Base-by-base conservation (phyloP, 2,113 vertebrate species). In the Acanthochromis polyacanthus region DNA sequence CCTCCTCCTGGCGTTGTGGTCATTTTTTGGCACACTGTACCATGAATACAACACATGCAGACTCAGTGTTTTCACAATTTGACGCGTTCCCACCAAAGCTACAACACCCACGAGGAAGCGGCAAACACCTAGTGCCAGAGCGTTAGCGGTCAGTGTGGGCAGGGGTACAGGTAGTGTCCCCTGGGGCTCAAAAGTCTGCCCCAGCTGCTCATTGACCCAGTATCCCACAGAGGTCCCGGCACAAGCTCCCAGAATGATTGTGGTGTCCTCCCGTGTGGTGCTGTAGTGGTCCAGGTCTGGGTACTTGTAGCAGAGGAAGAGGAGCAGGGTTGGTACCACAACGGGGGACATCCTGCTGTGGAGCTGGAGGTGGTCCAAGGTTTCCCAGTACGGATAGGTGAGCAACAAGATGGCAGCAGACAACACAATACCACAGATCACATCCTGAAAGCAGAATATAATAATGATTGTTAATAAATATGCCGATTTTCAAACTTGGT, bases 221-320 rank as follows among this genome's bases (percentile, higher is more conserved):
- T 96, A 96, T 0, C 97, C 98, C 11, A 96, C 79, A 0, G 93
- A 96, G 32, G 94, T 93, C 10, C 98, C 98, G 0, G 96, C 95
- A 9, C 93, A 92, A 0, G 70, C 93, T 11, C 96, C 96, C 12
- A 99, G 69, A 10, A 99, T 95, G 19, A 95, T 98, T 32, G 96
- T 97, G 32, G 98, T 99, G 84, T 99, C 98, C 0, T 93, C 98
- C 46, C 98, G 84, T 1, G 97, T 98, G 3, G 97, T 96, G 93
- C 94, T 98, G 92, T 98, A 98, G 48, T 94, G 94, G 73, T 97
- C 96, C 67, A 97, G 88, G 77, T 92, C 93, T 0, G 98, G 98
- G 90, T 99, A 99, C 1, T 93, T 95, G 90, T 97, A 97, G 69
- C 96, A 95, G 57, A 99, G 85, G 69, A 96, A 17, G 51, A 97